These are phyloP conservation scores for Corythornis vintsioides DNA, from an alignment of 2,113 vertebrate species.

Conservation along the genomic window DNA sequence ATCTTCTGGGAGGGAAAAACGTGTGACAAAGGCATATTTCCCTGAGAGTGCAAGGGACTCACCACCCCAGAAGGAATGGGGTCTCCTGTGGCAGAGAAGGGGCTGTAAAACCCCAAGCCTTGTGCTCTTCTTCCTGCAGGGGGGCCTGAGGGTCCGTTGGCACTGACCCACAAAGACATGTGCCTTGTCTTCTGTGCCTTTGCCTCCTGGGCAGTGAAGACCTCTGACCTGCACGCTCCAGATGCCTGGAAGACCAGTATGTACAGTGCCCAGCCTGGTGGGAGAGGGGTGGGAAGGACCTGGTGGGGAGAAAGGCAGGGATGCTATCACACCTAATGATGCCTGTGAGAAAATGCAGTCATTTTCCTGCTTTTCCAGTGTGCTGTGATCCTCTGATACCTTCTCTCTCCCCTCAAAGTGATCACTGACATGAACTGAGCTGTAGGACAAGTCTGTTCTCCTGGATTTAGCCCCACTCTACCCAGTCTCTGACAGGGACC, in stretches of 20 bases:
- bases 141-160: not conserved
- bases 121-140: constrained; percentile 5
- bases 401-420: not conserved
- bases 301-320: not conserved
- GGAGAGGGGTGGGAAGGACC: not conserved
- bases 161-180: constrained; percentile 83
- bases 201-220: constrained; percentile 93
- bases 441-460: not conserved
- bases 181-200: constrained; percentile 94
- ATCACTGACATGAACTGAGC: not conserved
- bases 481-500: not conserved
- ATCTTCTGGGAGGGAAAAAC: not conserved
- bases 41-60: rapidly evolving
- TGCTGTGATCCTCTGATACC: not conserved
- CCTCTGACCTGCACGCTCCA: constrained; percentile 84
- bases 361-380: not conserved
- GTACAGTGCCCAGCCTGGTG: not conserved
- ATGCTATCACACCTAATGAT: not conserved
- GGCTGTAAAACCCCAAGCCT: rapidly evolving
- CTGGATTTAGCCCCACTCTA: not conserved
- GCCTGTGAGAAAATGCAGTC: not conserved
- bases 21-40: not conserved
- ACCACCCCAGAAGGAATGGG: not conserved
- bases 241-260: constrained; percentile 95
- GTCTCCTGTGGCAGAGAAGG: not conserved